Conservation (phyloP, 1,140 invertebrate genomes). For the Diploscapter pachys region DNA sequence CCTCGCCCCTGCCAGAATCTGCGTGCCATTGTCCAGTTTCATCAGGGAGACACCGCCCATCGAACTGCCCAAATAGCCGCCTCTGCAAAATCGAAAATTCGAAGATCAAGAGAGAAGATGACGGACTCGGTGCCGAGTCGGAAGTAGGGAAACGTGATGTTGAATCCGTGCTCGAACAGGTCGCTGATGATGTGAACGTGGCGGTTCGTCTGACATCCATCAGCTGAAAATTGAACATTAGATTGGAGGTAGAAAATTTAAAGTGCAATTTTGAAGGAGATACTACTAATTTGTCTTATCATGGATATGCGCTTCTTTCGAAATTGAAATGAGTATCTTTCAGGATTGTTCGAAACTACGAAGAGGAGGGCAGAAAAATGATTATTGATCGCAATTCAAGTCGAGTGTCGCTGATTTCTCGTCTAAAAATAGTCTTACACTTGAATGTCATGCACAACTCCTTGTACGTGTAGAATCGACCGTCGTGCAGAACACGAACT, state of each 20-base stretch:
- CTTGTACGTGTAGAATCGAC: conserved; percentile 43
- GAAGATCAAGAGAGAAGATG: conserved; percentile 3
- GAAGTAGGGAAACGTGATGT: conserved; percentile 56
- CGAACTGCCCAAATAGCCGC: conserved; percentile 51
- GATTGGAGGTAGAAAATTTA: not conserved
- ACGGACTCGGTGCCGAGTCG: conserved; percentile 47
- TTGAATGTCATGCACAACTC: conserved; percentile 48
- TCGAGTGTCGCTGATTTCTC: too few relatives aligned
- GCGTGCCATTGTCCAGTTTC: conserved; percentile 43
- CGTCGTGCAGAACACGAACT: conserved; percentile 35
- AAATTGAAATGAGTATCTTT: too few relatives aligned
- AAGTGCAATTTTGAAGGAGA: too few relatives aligned
- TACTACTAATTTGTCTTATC: too few relatives aligned
- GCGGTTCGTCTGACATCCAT: conserved; percentile 50
- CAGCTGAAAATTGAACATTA: conserved; percentile 13
- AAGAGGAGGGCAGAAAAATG: too few relatives aligned
- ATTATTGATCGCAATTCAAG: too few relatives aligned
- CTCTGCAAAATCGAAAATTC: conserved; percentile 30
- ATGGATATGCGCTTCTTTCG: too few relatives aligned
- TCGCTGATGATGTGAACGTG: conserved; percentile 52
- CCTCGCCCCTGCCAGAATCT: conserved; percentile 50
- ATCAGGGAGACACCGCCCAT: conserved; percentile 52
- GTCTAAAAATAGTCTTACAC: not conserved
- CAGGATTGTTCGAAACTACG: too few relatives aligned
- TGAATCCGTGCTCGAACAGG: conserved; percentile 56